These are phyloP conservation scores for Spinus olivaceus DNA, from an alignment of 2,797 vertebrate genomes.

Conservation along the genomic window DNA sequence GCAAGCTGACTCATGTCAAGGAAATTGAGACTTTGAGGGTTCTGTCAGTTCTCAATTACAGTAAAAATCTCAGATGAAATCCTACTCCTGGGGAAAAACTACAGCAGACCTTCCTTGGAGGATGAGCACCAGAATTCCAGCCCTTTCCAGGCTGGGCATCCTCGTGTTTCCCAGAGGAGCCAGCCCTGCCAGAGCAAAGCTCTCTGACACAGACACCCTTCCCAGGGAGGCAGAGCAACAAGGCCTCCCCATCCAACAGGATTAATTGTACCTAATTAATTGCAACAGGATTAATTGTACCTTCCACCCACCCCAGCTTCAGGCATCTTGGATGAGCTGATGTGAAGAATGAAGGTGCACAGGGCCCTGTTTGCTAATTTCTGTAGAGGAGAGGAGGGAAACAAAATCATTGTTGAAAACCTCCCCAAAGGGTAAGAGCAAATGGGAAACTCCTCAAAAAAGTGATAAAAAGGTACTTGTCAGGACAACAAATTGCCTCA, in stretches of 20 bases:
- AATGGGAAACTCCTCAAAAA: not conserved
- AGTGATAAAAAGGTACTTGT: not conserved
- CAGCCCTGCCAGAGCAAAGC: not conserved
- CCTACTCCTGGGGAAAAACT: not conserved
- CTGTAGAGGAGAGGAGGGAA: not conserved
- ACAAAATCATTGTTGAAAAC: not conserved
- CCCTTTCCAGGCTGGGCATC: not conserved
- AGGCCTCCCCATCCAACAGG: not conserved
- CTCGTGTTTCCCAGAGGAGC: rapidly evolving
- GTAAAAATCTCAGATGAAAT: not conserved
- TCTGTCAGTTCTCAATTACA: not conserved
- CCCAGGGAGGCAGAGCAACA: rapidly evolving
- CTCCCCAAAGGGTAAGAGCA: not conserved
- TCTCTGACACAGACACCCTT: not conserved
- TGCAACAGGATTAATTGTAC: not conserved
- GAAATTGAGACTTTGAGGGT: not conserved
- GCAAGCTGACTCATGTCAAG: not conserved
- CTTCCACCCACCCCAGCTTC: not conserved
- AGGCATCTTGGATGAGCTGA: too few relatives aligned
- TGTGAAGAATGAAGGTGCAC: not conserved
- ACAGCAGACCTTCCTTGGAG: not conserved
- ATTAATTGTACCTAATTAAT: not conserved
- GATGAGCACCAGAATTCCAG: rapidly evolving
- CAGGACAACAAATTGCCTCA: not conserved
- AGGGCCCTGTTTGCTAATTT: not conserved